Conservation (phyloP, 2,113 vertebrate species). For the Pterocles orientalis region DNA sequence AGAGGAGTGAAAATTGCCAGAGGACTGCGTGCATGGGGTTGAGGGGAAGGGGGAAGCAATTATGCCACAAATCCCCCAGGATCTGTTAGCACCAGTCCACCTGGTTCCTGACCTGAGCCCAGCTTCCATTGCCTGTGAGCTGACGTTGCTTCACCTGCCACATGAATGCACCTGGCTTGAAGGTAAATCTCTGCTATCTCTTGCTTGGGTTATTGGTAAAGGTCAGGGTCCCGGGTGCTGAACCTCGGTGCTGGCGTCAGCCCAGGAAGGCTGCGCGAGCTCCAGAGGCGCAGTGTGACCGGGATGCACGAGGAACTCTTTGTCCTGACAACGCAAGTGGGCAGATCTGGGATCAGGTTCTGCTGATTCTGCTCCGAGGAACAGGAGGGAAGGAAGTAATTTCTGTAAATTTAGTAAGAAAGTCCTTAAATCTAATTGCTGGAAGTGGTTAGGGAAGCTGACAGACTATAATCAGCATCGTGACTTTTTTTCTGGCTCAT, state of each 20-base stretch:
- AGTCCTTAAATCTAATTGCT: constrained; percentile 60
- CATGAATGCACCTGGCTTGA: neutral
- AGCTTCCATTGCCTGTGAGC: neutral
- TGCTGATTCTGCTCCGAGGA: neutral
- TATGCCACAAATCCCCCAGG: neutral
- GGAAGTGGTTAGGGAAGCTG: constrained; percentile 50
- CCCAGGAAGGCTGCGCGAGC: neutral
- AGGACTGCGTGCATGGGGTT: neutral
- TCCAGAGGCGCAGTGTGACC: neutral
- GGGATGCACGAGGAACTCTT: neutral
- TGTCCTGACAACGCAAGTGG: neutral
- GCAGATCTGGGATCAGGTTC: neutral
- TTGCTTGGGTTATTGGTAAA: neutral
- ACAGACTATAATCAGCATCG: constrained; percentile 17
- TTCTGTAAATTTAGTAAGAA: constrained; percentile 63
- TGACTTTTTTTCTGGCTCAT: constrained; percentile 15
- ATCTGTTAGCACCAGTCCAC: neutral
- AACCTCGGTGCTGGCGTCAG: rapidly evolving
- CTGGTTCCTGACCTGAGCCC: neutral
- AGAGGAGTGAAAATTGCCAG: neutral
- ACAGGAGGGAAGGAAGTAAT: constrained; percentile 58
- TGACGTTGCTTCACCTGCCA: neutral
- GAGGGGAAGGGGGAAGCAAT: neutral
- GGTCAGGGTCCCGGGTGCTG: neutral
- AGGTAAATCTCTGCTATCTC: neutral